phyloP scores from a whole-genome alignment of 2,113 vertebrate genomes.

The Dolichallabes microphthalmus region DNA sequence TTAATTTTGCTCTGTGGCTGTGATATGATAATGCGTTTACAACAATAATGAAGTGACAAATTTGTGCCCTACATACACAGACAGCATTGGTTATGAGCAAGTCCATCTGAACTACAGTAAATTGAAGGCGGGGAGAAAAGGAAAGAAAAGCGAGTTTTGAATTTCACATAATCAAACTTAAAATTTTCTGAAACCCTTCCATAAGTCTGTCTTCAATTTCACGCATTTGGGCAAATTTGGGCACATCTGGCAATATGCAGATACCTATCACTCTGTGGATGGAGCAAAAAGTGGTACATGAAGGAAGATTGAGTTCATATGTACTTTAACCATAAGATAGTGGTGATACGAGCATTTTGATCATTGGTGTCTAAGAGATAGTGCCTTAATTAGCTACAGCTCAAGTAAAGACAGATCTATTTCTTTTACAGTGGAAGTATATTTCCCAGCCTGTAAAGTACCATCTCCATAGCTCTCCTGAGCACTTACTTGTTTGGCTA shows the following conservation, averaged over 20 bases:
- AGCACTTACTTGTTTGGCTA: constrained; percentile 31
- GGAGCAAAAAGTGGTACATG: constrained; percentile 28
- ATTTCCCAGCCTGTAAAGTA: neutral
- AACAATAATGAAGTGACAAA: constrained; percentile 16
- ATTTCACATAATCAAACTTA: constrained; percentile 62
- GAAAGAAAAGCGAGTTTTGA: constrained; percentile 50
- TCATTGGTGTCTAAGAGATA: constrained; percentile 11
- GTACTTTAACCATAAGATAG: constrained; percentile 22
- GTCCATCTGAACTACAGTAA: constrained; percentile 12
- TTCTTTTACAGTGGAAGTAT: constrained; percentile 8
- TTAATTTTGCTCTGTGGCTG: constrained; percentile 15
- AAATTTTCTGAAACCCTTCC: constrained; percentile 47
- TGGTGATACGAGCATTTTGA: constrained; percentile 29
- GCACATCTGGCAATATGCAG: constrained; percentile 61
- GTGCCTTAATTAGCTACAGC: constrained; percentile 24
- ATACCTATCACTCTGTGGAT: constrained; percentile 54
- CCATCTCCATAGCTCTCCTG: constrained; percentile 10
- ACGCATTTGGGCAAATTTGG: constrained; percentile 65
- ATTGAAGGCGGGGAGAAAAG: constrained; percentile 2
- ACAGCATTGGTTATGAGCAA: neutral
- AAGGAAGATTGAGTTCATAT: constrained; percentile 46
- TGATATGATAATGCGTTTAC: neutral
- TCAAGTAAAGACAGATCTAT: constrained; percentile 17
- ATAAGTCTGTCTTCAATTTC: constrained; percentile 59
- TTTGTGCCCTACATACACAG: constrained; percentile 1